Percentiles rank a stretch among this genome's conserved stretches.
These are phyloP conservation scores for Tolypeutes matacus DNA, from an alignment of 2,797 vertebrate species.

Conservation along the genomic window DNA sequence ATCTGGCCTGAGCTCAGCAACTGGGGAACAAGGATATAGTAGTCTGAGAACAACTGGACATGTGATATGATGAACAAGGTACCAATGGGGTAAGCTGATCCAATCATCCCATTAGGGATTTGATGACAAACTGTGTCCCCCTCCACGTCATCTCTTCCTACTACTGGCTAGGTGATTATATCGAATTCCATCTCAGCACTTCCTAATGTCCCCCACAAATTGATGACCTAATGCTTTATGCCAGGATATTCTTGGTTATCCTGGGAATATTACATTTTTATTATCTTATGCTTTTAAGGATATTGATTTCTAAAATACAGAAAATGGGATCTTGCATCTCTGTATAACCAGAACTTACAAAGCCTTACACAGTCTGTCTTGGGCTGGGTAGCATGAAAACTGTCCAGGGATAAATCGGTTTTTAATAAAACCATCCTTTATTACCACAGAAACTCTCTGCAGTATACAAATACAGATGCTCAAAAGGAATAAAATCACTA, in stretches of 20 bases:
- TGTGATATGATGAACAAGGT: neutral
- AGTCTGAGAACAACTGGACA: neutral
- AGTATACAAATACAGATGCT: neutral
- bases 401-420: neutral
- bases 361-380: conserved; percentile 41
- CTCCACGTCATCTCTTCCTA: neutral
- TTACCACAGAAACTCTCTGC: neutral
- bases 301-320: neutral
- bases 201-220: conserved; percentile 27
- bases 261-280: neutral
- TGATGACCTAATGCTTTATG: neutral
- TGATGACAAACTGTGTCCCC: neutral
- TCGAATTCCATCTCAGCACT: neutral
- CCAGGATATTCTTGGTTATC: neutral
- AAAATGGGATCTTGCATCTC: conserved; percentile 9
- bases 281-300: neutral
- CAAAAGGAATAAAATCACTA: neutral
- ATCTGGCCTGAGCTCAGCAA: neutral
- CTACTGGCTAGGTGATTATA: neutral
- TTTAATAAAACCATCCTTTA: conserved; percentile 44
- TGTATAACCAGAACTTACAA: conserved; percentile 42
- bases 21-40: neutral
- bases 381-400: neutral
- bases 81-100: neutral
- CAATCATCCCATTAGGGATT: neutral